Base-by-base conservation (phyloP, 2,888 invertebrate species). In the Spatulosminthurus flaviceps region DNA sequence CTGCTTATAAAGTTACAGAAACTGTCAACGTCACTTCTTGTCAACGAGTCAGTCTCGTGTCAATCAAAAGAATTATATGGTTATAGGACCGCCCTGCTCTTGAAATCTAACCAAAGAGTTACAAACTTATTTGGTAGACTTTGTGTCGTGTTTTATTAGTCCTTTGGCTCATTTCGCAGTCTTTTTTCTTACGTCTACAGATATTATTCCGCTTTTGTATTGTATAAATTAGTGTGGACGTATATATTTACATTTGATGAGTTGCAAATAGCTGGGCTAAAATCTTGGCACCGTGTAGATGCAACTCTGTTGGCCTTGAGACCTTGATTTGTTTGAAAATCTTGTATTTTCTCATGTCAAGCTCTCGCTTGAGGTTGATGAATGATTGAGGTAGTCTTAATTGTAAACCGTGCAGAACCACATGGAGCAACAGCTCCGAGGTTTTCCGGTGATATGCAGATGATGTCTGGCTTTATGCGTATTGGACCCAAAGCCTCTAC, bases 341-440 rank as follows among this genome's bases (percentile, higher is more conserved):
- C n/a, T n/a, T 64, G 22, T 22, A 13, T 51, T 51, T 19, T 51
- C 16, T 2, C 16, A n/a, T 13, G 9, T 16, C 51, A n/a, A 9
- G n/a, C 51, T 51, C 16, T 51, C 16, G 7, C 7, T 41, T 41
- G 51, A 51, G 51, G 34, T 4, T 19, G 51, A 51, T 13, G n/a
- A n/a, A n/a, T n/a, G n/a, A 51, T 51, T 51, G 51, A 51, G 51
- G 51, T 51, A 51, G 51, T 51, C 51, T 51, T 51, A 51, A 51
- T 51, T 51, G 51, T 87, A 82, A 87, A 88, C 88, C 88, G 21
- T 29, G 34, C 70, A 84, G 84, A 84, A 86, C 88, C 88, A 82
- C 87, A 88, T 80, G 88, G 88, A 84, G 87, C 86, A 76, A 88
- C 88, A 70, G 87, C 87, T 83, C 88, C 88, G 76, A 88, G 87